Evolutionary conservation across 2,797 vertebrate species (phyloP).

Genomic region (Falco cherrug): DNA sequence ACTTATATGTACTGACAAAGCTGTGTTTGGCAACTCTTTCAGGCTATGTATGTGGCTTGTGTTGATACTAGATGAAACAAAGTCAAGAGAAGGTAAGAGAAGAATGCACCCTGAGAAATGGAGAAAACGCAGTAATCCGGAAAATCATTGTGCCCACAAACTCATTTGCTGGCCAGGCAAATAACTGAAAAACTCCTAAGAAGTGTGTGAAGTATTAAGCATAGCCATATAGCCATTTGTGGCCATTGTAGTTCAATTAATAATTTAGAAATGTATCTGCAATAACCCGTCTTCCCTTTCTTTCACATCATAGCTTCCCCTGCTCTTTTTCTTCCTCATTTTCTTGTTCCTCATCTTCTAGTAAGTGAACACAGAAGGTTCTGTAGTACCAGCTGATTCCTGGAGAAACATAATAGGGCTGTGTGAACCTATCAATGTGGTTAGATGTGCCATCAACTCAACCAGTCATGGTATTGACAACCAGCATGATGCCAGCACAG

Average conservation of each 20-base stretch:
- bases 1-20: background rate
- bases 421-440: background rate
- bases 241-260: background rate
- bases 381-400: background rate
- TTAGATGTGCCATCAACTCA: background rate
- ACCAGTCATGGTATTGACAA: background rate
- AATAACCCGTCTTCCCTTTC: background rate
- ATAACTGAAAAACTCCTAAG: background rate
- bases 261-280: background rate
- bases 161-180: background rate
- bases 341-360: background rate
- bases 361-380: background rate
- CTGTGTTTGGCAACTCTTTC: background rate
- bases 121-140: background rate
- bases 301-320: background rate
- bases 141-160: background rate
- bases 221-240: background rate
- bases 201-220: background rate
- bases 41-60: background rate
- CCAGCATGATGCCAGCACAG: accelerated
- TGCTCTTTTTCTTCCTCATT: background rate
- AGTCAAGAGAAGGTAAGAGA: background rate
- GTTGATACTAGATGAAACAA: background rate
- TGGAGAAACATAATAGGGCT: background rate
- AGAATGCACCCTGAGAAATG: background rate